Base-by-base conservation (phyloP, 2,113 vertebrate genomes). In the Engystomops pustulosus region DNA sequence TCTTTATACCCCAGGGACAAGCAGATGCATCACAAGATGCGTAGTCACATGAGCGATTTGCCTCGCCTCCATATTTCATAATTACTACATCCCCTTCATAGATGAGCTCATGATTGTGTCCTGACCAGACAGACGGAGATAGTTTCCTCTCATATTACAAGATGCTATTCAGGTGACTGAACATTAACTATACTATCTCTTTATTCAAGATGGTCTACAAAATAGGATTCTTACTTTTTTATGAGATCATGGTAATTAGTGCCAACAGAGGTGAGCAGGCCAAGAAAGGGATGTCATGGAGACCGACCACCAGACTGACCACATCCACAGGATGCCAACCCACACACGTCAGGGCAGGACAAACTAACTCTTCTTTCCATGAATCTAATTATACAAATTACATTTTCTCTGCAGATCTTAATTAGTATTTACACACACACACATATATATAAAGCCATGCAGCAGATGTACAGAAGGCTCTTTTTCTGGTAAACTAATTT, bases 241-340 rank as follows among this genome's bases (percentile, higher is more conserved):
- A 68, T 78, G 75, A 41, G 60, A 75, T 84, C 74, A 70, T 34
- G 38, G 14, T 70, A 84, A 58, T 85, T 70, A 85, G 60, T 58
- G 49, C 58, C 72, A 79, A 17, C 45, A 84, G 83, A 85, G 75
- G 83, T 78, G 75, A 69, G 75, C 62, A 44, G 75, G 32, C 60
- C 23, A 23, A 44, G 58, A 45, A 44, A 67, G 44, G 36, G 60
- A 77, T 65, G 47, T 25, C 60, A 69, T 78, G 47, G 62, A 23
- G 36, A 77, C 47, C 67, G 36, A 69, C 74, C 83, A 70, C 67
- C 38, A 58, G 80, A 82, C 83, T 85, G 75, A 85, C 83, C 83
- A 55, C 83, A 85, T 85, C 75, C 74, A 85, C 83, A 70, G 83
- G 74, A 85, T 70, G 62, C 45, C 45, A 25, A 20, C 62, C 62